Evolutionary conservation across 2,113 vertebrate species (phyloP), one percentile per base, ranked within the genome.

Genomic region (Speoplatyrhinus poulsoni): DNA sequence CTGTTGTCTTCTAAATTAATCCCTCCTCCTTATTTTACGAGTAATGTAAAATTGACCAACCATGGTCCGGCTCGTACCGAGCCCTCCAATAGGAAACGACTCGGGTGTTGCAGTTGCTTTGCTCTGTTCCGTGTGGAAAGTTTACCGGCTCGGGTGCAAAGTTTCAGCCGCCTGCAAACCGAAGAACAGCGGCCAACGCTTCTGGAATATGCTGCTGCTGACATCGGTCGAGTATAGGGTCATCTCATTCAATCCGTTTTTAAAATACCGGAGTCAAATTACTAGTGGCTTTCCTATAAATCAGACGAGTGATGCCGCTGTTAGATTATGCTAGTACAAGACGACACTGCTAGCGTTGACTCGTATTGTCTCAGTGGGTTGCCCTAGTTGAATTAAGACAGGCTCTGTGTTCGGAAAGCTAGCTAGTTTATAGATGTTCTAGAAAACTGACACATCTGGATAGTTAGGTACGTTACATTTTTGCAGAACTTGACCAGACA

Each of bases 71-170:
- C 12, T 26, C 1, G 41, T 9, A 7, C 6, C 32, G 4, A 1
- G 0, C 67, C 47, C 3, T 5, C 88, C 82, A 90, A 90, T 90
- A 15, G 63, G 3, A 65, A 17, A 9, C 0, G 0, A 3, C 3
- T 0, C 15, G 68, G 92, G 91, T 79, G 91, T 82, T 78, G 46
- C 57, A 4, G 12, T 0, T 6, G 2, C 0, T 0, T 3, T 13
- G 61, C 46, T 86, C 79, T 85, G 95, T 92, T 96, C 92, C 95
- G 95, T 96, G 95, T 96, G 96, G 93, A 98, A 96, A 97, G 92
- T 94, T 93, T 91, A 87, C 94, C 94, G 95, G 95, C 93, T 95
- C 95, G 96, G 95, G 96, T 98, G 96, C 96, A 98, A 96, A 98
- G 95, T 97, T 97, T 95, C 92, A 95, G 90, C 92, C 94, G 95